Base-by-base conservation (phyloP, 2,888 invertebrate species). In the Balanococcus diminutus region DNA sequence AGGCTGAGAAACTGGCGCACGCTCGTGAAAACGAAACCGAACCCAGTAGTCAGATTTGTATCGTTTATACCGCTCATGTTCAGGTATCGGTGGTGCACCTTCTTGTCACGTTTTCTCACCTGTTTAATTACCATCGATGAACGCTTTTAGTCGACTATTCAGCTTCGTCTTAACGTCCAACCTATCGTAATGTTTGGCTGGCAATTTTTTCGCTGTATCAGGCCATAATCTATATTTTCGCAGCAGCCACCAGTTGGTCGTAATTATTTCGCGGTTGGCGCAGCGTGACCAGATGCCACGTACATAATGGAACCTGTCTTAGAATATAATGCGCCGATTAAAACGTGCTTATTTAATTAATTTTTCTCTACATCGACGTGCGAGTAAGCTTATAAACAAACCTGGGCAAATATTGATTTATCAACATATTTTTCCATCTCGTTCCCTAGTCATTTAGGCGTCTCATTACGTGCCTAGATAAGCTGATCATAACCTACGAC, bases 51-150 rank as follows among this genome's bases (percentile, higher is more conserved):
- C 11, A 16, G 72, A 11, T 9, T 79, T 1, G 4, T 16, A 36
- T 6, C 1, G n/a, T 51, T 9, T 11, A 1, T 22, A 22, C 5
- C 11, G 22, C 19, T n/a, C n/a, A 46, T n/a, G 51, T 42, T 14
- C 42, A 14, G 2, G 56, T 56, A 9, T 22, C 22, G 11, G 19
- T 28, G 67, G 28, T 67, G 67, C 32, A 79, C 36, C n/a, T 36
- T 79, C 36, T n/a, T 19, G 75, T 79, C 75, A 79, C 75, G 75
- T 79, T 79, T 67, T 79, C 36, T 19, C 19, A 19, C 36, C 32
- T 31, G 32, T 36, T 72, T 72, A 72, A 72, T 72, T 72, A 72
- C 72, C 14, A n/a, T n/a, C 28, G 72, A 72, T 3, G 28, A 72
- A 72, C 72, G 72, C 72, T 14, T 31, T 72, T 56, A 56, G 56